phyloP scores from a whole-genome alignment of 92 coral and sea anemone genomes.

The Anthopleura xanthogrammica region DNA sequence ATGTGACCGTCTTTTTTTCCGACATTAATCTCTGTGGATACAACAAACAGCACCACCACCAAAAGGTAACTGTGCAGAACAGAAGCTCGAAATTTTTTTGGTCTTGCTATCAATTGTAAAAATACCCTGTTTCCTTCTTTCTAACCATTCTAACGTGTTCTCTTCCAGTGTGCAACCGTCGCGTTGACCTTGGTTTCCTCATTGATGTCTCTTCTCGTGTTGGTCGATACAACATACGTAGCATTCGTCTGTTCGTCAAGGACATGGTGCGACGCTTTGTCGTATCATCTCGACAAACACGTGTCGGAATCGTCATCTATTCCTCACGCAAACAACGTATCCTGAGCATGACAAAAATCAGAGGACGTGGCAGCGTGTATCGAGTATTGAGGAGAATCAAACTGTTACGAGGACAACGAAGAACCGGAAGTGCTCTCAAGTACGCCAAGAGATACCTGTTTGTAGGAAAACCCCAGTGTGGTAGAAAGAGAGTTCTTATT shows the following conservation, averaged over 20 bases:
- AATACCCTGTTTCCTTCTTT: too few relatives aligned
- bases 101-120: too few relatives aligned
- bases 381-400: constrained; percentile 55
- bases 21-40: too few relatives aligned
- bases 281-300: constrained; percentile 56
- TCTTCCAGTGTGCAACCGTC: constrained; percentile 55
- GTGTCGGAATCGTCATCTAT: constrained; percentile 49
- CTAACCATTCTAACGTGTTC: not conserved
- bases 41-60: constrained; percentile 17
- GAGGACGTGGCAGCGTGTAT: constrained; percentile 32
- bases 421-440: constrained; percentile 50
- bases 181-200: constrained; percentile 69
- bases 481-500: constrained; percentile 63
- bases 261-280: constrained; percentile 63
- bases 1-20: too few relatives aligned
- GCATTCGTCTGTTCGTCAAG: constrained; percentile 66
- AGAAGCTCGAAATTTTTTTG: too few relatives aligned
- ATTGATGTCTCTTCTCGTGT: constrained; percentile 78
- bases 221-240: constrained; percentile 64
- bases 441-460: constrained; percentile 59
- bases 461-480: constrained; percentile 54
- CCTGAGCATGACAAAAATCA: constrained; percentile 52
- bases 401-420: constrained; percentile 39
- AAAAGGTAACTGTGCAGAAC: not conserved
- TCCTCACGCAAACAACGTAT: constrained; percentile 37